Evolutionary conservation across 2,113 vertebrate species (phyloP).

Genomic region (Callopanchax toddi): DNA sequence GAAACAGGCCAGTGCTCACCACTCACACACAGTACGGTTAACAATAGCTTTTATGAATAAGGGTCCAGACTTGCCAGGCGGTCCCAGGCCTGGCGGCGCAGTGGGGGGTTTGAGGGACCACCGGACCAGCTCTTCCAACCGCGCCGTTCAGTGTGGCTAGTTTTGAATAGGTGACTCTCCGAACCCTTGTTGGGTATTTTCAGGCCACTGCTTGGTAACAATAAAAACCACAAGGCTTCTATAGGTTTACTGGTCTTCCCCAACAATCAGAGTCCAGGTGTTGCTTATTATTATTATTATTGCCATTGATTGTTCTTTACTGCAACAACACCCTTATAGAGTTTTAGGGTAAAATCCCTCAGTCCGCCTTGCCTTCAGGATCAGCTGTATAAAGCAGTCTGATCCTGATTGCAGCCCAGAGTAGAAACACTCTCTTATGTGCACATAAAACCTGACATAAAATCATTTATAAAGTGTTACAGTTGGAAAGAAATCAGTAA

Average conservation of each 20-base stretch:
- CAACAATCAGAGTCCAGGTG: constrained; percentile 33
- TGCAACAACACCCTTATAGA: not conserved
- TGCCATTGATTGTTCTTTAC: not conserved
- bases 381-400: constrained; percentile 1
- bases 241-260: not conserved
- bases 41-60: constrained; percentile 60
- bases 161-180: constrained; percentile 47
- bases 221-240: constrained; percentile 36
- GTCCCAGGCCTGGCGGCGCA: constrained; percentile 33
- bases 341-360: constrained; percentile 5
- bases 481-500: constrained; percentile 22
- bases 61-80: constrained; percentile 31
- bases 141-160: constrained; percentile 33
- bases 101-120: constrained; percentile 33
- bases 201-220: constrained; percentile 41
- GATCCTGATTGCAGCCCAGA: constrained; percentile 5
- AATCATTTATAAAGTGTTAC: constrained; percentile 52
- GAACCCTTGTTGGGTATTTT: constrained; percentile 26
- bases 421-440: constrained; percentile 8
- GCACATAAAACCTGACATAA: constrained; percentile 21
- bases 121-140: constrained; percentile 33
- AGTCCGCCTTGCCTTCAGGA: not conserved
- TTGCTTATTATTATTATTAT: too few relatives aligned
- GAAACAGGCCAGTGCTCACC: constrained; percentile 45
- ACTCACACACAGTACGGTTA: constrained; percentile 25